A percentile compares a stretch with the other conserved stretches of the same genome.
These are phyloP conservation scores for Thymelicus acteon DNA, from an alignment of 2,888 invertebrate genomes.

Conservation along the genomic window DNA sequence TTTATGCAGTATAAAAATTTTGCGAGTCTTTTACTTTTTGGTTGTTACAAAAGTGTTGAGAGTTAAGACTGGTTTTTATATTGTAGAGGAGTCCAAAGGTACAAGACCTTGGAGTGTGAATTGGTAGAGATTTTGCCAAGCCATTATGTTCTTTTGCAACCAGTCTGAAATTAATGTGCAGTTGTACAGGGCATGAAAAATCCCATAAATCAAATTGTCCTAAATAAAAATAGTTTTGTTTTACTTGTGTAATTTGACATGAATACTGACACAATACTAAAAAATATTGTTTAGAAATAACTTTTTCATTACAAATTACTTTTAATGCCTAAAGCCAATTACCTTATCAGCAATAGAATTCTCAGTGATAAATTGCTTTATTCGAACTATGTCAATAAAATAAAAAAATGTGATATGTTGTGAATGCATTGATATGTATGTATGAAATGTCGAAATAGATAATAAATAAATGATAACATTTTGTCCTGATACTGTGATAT, in stretches of 20 bases:
- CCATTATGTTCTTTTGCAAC: background rate
- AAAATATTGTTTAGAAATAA: background rate
- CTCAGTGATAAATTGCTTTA: background rate
- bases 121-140: slow-evolving; percentile 10
- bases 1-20: slow-evolving; percentile 27
- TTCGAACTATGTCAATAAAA: background rate
- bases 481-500: background rate
- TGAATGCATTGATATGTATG: no score
- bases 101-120: slow-evolving; percentile 27
- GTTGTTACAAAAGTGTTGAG: slow-evolving; percentile 46
- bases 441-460: background rate
- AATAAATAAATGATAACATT: background rate
- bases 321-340: background rate
- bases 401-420: background rate
- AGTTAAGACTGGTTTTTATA: slow-evolving; percentile 49
- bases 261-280: background rate
- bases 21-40: slow-evolving; percentile 34
- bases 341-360: background rate
- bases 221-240: no score
- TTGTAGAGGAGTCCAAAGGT: slow-evolving; percentile 46
- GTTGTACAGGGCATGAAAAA: no score
- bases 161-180: no score
- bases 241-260: background rate
- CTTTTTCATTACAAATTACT: background rate
- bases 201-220: no score